A percentile compares a stretch with the other conserved stretches of the same genome.
Conservation (phyloP, 2,113 vertebrate species). For the Corvus moneduloides region DNA sequence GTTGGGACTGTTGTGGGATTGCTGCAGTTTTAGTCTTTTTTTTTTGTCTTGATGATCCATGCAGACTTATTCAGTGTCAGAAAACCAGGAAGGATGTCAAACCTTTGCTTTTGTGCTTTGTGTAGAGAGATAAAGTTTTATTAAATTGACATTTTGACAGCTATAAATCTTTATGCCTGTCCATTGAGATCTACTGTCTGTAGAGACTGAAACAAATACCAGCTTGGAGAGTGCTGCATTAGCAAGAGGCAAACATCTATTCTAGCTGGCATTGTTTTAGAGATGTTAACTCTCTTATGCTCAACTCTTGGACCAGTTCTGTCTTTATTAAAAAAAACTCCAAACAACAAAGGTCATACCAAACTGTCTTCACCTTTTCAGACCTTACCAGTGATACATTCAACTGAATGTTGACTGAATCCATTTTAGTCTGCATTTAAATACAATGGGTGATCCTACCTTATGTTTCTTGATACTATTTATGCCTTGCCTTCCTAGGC, state of each 20-base stretch:
- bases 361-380: not conserved
- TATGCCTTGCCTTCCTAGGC: not conserved
- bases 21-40: not conserved
- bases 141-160: not conserved
- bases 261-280: not conserved
- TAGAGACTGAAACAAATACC: not conserved
- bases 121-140: not conserved
- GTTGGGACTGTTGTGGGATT: not conserved
- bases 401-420: not conserved
- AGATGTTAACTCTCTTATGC: not conserved
- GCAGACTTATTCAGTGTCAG: not conserved
- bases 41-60: not conserved
- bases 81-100: not conserved
- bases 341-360: not conserved
- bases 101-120: not conserved
- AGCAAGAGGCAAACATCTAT: not conserved
- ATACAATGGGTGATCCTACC: rapidly evolving
- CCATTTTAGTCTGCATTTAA: not conserved
- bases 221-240: not conserved
- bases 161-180: not conserved
- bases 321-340: not conserved
- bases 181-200: not conserved
- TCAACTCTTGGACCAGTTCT: not conserved
- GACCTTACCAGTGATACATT: not conserved
- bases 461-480: not conserved